These are phyloP conservation scores for Xerus rutilus DNA, from an alignment of 2,797 vertebrate genomes.

Conservation along the genomic window DNA sequence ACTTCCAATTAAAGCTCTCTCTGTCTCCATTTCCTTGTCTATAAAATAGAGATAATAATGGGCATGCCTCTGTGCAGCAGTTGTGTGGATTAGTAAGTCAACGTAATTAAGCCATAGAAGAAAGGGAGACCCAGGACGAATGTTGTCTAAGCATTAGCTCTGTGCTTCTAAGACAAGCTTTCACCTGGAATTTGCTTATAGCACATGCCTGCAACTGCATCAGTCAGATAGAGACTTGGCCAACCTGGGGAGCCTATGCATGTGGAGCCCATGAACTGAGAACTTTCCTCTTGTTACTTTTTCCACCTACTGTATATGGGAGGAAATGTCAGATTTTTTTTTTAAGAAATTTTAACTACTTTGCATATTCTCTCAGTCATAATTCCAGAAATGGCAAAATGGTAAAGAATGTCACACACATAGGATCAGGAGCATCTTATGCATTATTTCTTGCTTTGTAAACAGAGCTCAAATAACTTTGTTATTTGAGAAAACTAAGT, in stretches of 20 bases:
- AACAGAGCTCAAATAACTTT: background rate
- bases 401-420: background rate
- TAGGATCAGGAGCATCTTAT: background rate
- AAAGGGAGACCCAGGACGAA: background rate
- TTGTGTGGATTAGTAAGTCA: background rate
- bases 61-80: background rate
- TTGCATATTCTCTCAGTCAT: constrained; percentile 5
- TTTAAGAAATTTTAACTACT: constrained; percentile 45
- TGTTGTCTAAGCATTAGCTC: background rate
- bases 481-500: too few species aligned
- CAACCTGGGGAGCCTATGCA: background rate
- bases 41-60: background rate
- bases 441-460: background rate
- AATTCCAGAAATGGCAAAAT: constrained; percentile 39
- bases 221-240: background rate
- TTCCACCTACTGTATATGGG: background rate
- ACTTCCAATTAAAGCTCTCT: background rate
- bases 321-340: constrained; percentile 23
- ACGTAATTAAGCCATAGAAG: background rate
- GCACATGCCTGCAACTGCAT: background rate
- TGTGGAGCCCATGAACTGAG: background rate
- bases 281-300: background rate
- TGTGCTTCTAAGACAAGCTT: background rate
- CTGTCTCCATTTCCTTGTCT: background rate
- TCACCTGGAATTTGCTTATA: background rate